Base-by-base conservation (phyloP, 1,140 invertebrate species). In the Asobara japonica region DNA sequence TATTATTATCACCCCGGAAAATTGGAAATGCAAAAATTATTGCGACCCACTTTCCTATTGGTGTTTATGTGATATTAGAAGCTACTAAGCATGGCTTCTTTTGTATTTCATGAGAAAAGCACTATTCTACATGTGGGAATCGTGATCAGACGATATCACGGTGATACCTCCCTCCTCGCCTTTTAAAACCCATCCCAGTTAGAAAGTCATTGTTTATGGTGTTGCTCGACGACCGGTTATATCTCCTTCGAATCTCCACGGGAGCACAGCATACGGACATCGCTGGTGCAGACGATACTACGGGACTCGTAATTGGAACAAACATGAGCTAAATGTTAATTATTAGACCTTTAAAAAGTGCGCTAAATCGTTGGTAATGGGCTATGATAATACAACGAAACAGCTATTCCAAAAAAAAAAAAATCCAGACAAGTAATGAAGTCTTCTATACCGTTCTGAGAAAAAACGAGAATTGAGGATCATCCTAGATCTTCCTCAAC, bases 161-260 rank as follows among this genome's bases (percentile, higher is more conserved):
- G 18, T 33, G n/a, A 41, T 74, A 22, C 66, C 48, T 36, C 67
- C 7, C 33, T 66, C 70, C 31, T 25, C 6, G 11, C 11, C 64
- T 18, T 31, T 68, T 62, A 72, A 56, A 62, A 36, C 65, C 36
- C 64, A 71, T 76, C 71, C 67, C 36, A 61, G 74, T 77, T 79
- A 80, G 74, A 80, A 77, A 78, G 77, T 78, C 76, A 78, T 80
- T 80, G 72, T 80, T 80, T 78, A 78, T 73, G 74, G 62, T 51
- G n/a, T 48, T 66, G 73, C 71, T 72, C 33, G 51, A 13, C 18
- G 68, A 74, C 72, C 71, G 74, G 73, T 74, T 72, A 73, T 73
- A 72, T 73, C 62, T 60, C 56, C 29, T 7, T 33, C 45, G 45
- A 13, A 38, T 66, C 31, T 36, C 31, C 64, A 27, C 33, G 33